Base-by-base conservation (phyloP, 1,140 invertebrate genomes). In the Lucilia sericata region DNA sequence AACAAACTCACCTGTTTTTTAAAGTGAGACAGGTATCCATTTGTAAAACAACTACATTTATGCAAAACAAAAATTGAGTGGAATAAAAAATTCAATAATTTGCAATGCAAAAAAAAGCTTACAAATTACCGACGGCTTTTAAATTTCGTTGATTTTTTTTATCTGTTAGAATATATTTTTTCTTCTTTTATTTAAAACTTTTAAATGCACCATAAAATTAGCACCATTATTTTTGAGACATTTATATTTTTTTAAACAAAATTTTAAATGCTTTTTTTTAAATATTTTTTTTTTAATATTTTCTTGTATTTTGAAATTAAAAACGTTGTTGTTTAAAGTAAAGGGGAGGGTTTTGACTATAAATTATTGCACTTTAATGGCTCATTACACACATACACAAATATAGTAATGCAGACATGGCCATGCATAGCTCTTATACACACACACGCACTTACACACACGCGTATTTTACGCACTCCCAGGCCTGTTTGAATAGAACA, bases 351-450 rank as follows among this genome's bases (percentile, higher is more conserved):
- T 70, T 70, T 70, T 70, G 65, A 21, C 65, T 70, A 70, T 21
- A 70, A 70, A 70, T 70, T 70, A 70, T 70, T 70, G 65, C 65
- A 70, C 65, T 70, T 70, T 70, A 70, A 70, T 70, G 65, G 65
- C 65, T 70, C 65, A 70, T 70, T 70, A 70, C 65, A 70, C 65
- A 70, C 65, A 21, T 21, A 70, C 65, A 70, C 65, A 70, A 12
- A 25, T 60, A 42, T 60, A 42, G 42, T 10, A 42, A 42, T 42
- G 42, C 42, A 42, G 42, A 42, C 42, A 42, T 42, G 42, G 5
- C 2, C 5, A 42, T 8, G 42, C 5, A 10, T 42, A 42, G 42
- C 25, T 30, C 25, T 2, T 12, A 55, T 12, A 55, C 51, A 55
- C 42, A 42, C 51, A 70, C 7, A 70, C 21, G 7, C 42, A 42